Evolutionary conservation across 2,113 vertebrate species (phyloP).

Genomic region (Petaurus breviceps): DNA sequence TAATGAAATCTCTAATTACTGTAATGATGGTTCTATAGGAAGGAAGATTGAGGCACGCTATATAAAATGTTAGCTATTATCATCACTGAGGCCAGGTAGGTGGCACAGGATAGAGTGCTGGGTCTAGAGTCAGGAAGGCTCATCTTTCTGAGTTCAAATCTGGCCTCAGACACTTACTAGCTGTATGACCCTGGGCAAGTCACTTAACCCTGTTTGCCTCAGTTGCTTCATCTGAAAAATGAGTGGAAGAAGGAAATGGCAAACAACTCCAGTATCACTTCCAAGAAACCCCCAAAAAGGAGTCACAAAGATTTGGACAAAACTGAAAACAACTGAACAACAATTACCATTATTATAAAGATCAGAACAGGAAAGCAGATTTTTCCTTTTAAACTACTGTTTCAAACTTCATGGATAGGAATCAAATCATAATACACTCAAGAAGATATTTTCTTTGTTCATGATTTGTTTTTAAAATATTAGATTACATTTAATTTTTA

Average conservation of each 20-base stretch:
- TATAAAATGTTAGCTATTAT: not conserved
- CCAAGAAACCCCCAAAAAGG: not conserved
- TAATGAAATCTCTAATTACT: not conserved
- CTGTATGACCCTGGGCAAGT: not conserved
- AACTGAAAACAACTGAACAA: not conserved
- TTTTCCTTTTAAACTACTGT: constrained; percentile 27
- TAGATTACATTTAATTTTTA: constrained; percentile 48
- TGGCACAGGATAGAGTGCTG: not conserved
- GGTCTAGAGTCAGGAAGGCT: not conserved
- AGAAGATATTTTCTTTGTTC: not conserved
- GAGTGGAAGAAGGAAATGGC: not conserved
- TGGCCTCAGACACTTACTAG: not conserved
- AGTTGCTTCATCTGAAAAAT: not conserved
- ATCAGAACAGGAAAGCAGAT: not conserved
- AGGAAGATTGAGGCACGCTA: not conserved
- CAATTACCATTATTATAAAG: not conserved
- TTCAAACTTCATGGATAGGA: constrained; percentile 46
- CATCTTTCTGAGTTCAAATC: not conserved
- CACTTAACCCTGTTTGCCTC: not conserved
- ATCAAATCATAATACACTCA: constrained; percentile 8
- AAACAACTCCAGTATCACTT: not conserved
- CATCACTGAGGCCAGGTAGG: not conserved
- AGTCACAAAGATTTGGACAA: not conserved
- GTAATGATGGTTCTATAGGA: not conserved
- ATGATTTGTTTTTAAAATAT: constrained; percentile 46